These are phyloP conservation scores for Clepsis dumicolana DNA, from an alignment of 2,888 invertebrate species.

Conservation along the genomic window DNA sequence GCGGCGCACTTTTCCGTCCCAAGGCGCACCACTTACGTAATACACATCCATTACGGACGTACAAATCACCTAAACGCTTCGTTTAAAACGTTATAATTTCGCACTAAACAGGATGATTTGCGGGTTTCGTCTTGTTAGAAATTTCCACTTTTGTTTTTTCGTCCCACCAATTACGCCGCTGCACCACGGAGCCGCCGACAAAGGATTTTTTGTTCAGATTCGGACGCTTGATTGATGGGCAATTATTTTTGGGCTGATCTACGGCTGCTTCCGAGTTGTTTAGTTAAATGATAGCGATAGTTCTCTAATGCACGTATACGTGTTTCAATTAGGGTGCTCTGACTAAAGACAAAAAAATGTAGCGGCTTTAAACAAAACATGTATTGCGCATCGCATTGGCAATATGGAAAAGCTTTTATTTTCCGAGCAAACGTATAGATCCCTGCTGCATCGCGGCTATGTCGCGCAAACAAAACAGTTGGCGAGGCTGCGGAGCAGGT, in stretches of 20 bases:
- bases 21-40: constrained; percentile 74
- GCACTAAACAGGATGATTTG: constrained; percentile 84
- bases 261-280: constrained; percentile 78
- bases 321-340: constrained; percentile 16
- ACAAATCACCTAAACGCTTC: constrained; percentile 79
- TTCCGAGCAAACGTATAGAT: constrained; percentile 31
- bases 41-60: constrained; percentile 72
- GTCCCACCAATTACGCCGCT: constrained; percentile 73
- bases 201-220: constrained; percentile 71
- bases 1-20: constrained; percentile 72
- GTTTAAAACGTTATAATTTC: constrained; percentile 83
- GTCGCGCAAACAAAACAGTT: constrained; percentile 39
- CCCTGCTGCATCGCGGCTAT: not conserved
- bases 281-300: constrained; percentile 64
- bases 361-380: constrained; percentile 10
- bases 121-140: constrained; percentile 81
- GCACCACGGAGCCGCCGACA: constrained; percentile 69
- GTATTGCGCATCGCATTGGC: constrained; percentile 27
- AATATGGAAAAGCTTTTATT: constrained; percentile 33
- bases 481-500: constrained; percentile 32
- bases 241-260: constrained; percentile 79
- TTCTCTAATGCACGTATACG: constrained; percentile 33
- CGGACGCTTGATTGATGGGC: constrained; percentile 78
- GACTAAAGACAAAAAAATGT: not conserved
- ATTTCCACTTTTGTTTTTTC: constrained; percentile 84